Evolutionary conservation across 1,140 invertebrate species (phyloP).

Genomic region (Saccostrea glomerata): DNA sequence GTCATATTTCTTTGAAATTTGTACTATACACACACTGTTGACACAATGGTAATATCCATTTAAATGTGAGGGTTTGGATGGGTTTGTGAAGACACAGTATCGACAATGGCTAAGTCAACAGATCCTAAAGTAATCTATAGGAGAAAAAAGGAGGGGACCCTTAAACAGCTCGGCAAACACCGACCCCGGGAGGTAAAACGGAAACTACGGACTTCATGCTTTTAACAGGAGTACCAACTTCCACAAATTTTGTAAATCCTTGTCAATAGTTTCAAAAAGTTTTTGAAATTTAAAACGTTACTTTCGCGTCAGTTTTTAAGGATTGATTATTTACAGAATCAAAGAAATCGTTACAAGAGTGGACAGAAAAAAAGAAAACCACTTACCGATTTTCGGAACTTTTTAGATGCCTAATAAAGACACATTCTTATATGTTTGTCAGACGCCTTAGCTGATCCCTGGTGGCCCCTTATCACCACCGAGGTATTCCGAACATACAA

Average conservation of each 20-base stretch:
- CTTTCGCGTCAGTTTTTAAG: neutral
- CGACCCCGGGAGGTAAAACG: neutral
- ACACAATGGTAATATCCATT: slow-evolving; percentile 15
- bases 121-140: slow-evolving; percentile 1
- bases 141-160: neutral
- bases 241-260: neutral
- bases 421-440: neutral
- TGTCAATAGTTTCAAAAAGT: neutral
- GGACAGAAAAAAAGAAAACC: neutral
- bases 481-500: slow-evolving; percentile 12
- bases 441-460: neutral
- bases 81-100: slow-evolving; percentile 8
- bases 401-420: neutral
- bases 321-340: neutral
- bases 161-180: slow-evolving; percentile 5
- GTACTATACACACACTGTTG: slow-evolving; percentile 1
- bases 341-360: neutral
- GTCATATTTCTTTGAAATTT: neutral
- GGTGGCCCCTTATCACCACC: neutral
- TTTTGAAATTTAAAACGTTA: neutral
- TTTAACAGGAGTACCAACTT: neutral
- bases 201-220: neutral
- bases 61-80: neutral
- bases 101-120: slow-evolving; percentile 16
- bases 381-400: slow-evolving; percentile 5